Base-by-base conservation (phyloP, 2,888 invertebrate genomes). In the Apodemia duryi region DNA sequence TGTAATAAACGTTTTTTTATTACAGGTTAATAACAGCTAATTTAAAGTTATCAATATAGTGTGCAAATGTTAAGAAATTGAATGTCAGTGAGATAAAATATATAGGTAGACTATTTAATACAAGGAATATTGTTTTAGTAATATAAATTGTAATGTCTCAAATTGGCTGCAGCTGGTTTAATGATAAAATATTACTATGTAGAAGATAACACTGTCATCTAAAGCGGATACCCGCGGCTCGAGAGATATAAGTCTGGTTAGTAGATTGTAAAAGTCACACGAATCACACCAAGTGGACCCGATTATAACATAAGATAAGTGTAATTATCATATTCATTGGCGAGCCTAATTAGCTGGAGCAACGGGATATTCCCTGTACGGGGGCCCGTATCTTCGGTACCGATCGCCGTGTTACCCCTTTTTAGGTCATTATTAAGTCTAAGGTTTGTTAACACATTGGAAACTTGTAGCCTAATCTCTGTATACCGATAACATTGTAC, bases 231-330 rank as follows among this genome's bases (percentile, higher is more conserved):
- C 13, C 49, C n/a, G 49, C 7, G n/a, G n/a, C 49, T 13, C 46
- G 13, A 13, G 49, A 49, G 49, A 49, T n/a, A 49, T 6, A n/a
- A 49, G 49, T 49, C 49, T 49, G 13, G 49, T 49, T 49, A n/a
- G 49, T 46, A n/a, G 49, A 49, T 49, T n/a, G 49, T 49, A n/a
- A 49, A n/a, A 57, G 57, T 57, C 57, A 32, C 57, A 35, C 35
- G 57, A 35, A 29, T 57, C 57, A 32, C 57, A 11, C 35, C 32
- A 35, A 29, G 10, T 35, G 32, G 11, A 35, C 32, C n/a, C 32
- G 57, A 57, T 57, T 57, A 32, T 57, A 32, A 32, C 29, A 35
- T 57, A 6, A 35, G 57, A 57, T 57, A 57, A 57, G 6, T 32
- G 11, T n/a, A 49, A 49, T 49, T 49, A 35, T 57, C 57, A 57